These are phyloP conservation scores for Dinomys branickii DNA, from an alignment of 2,113 vertebrate genomes.

Conservation along the genomic window DNA sequence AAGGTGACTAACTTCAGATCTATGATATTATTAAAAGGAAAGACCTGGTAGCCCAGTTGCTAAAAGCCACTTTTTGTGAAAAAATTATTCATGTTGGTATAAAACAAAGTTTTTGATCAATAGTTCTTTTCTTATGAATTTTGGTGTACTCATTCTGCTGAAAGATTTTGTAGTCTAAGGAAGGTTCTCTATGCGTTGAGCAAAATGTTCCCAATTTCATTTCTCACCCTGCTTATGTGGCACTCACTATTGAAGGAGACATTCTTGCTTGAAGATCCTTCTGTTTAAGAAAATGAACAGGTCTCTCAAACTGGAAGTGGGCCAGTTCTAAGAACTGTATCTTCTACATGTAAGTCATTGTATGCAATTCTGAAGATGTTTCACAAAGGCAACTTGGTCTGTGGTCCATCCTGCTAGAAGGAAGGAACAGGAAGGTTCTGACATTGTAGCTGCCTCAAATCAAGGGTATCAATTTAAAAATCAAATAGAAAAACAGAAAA, in stretches of 20 bases:
- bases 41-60: neutral
- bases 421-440: neutral
- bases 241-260: neutral
- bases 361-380: neutral
- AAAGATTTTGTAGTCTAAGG: neutral
- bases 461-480: neutral
- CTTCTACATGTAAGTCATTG: neutral
- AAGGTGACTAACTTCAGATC: neutral
- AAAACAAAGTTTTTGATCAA: neutral
- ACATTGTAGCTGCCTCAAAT: neutral
- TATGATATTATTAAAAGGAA: constrained; percentile 27
- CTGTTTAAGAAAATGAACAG: constrained; percentile 54
- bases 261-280: constrained; percentile 22
- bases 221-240: neutral
- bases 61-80: neutral
- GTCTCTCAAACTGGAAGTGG: neutral
- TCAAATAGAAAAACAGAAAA: neutral
- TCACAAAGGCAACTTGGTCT: neutral
- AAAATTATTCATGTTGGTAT: neutral
- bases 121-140: constrained; percentile 2
- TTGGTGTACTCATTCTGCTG: neutral
- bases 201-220: constrained; percentile 40
- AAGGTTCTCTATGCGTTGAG: neutral
- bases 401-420: neutral
- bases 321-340: neutral